Conservation (phyloP, 2,797 vertebrate species). For the Zenarchopterus dispar region DNA sequence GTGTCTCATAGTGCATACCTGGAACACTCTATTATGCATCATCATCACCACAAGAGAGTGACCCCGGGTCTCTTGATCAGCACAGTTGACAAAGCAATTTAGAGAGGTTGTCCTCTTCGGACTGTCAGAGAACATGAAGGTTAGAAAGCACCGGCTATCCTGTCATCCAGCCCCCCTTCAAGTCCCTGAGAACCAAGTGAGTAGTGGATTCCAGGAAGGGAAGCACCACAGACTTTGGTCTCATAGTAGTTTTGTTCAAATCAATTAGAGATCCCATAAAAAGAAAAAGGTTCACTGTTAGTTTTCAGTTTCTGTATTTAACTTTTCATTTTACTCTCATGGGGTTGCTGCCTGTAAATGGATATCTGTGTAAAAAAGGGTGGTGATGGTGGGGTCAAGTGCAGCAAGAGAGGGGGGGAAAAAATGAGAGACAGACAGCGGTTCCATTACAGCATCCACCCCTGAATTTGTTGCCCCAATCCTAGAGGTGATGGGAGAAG, state of each 20-base stretch:
- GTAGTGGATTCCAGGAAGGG: no score
- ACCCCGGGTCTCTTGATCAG: conserved; percentile 70
- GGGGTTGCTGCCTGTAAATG: conserved; percentile 48
- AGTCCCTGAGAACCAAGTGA: neutral
- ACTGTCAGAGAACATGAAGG: conserved; percentile 44
- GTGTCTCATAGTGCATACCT: no score
- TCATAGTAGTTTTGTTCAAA: no score
- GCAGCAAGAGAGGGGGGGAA: conserved; percentile 21
- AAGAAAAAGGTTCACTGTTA: no score
- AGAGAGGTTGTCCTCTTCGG: conserved; percentile 18
- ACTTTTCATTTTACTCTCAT: conserved; percentile 8
- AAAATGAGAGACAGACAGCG: conserved; percentile 44
- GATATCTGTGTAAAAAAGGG: conserved; percentile 40
- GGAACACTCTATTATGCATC: conserved; percentile 30
- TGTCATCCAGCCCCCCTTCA: conserved; percentile 28
- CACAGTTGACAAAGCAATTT: conserved; percentile 64
- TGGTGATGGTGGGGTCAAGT: conserved; percentile 4
- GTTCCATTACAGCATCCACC: conserved; percentile 39
- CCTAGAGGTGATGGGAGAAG: conserved; percentile 52
- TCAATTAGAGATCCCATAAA: no score
- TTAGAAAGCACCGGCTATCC: conserved; percentile 38
- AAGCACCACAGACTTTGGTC: no score
- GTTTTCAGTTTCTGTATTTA: no score
- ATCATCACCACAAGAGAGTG: conserved; percentile 61
- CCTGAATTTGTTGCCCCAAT: conserved; percentile 57